Evolutionary conservation across 2,888 invertebrate species (phyloP), one percentile per base, ranked within the genome.

Genomic region (Hecatera dysodea): DNA sequence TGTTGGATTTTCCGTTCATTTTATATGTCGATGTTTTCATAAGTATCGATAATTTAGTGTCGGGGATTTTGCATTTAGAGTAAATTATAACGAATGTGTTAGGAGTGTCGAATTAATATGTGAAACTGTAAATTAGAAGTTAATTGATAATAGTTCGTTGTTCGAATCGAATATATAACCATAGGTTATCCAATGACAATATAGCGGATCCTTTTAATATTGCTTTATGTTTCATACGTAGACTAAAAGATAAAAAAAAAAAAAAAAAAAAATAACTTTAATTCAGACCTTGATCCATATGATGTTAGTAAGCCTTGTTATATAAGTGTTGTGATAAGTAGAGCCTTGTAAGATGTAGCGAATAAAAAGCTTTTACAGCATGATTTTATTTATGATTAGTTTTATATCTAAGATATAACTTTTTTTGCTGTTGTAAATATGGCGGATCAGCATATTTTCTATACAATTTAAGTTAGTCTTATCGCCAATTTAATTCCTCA

Each of bases 1-100:
- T 81, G 87, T 70, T 78, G 85, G 60, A 76, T 44, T 50, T 24
- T 15, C 3, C 0, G 44, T 33, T 27, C 3, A 4, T 42, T 50
- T 60, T 57, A 22, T 46, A 29, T 8, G 17, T 74, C 72, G 75
- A 84, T 72, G 42, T 55, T 2, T 50, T 46, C 0, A 24, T 68
- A 19, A 3, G 19, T 74, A 66, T 78, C 77, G 74, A 77, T 73
- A 57, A n/a, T 52, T 77, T 76, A 9, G 6, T 57, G 22, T 36
- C 50, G 36, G 1, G 6, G 19, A 17, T 24, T 46, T 53, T 19
- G 7, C 0, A n/a, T 68, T 67, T 12, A 4, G 3, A n/a, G 15
- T 52, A n/a, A 64, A 27, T 12, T 48, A 29, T 1, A 12, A 2
- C 19, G 17, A 44, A 17, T 44, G 44, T 44, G 6, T 44, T 19